A percentile compares a stretch with the other conserved stretches of the same genome.
Conservation (phyloP, 2,797 vertebrate genomes). For the Xenops minutus region DNA sequence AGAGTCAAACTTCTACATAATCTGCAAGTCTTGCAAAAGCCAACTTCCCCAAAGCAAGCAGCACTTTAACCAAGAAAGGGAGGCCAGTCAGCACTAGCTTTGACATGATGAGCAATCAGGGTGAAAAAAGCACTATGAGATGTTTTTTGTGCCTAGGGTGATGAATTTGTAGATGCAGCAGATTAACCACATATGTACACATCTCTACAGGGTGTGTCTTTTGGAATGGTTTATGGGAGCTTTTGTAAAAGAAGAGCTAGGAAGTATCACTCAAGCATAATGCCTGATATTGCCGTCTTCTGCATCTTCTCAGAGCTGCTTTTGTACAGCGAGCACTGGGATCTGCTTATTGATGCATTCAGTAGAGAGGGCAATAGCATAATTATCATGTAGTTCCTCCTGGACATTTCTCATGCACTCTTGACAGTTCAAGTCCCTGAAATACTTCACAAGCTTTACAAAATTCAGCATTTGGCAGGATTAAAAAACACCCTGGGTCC, state of each 20-base stretch:
- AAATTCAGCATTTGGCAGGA: background rate
- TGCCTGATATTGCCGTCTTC: background rate
- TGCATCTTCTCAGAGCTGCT: background rate
- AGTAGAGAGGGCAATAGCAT: background rate
- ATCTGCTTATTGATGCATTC: background rate
- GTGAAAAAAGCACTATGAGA: background rate
- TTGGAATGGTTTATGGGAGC: background rate
- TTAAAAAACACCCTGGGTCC: background rate
- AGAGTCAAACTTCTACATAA: background rate
- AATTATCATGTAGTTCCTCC: background rate
- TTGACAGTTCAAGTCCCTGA: background rate
- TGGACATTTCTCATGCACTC: background rate
- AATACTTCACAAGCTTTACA: background rate
- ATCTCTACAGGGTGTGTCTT: background rate
- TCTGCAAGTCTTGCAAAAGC: slow-evolving; percentile 23
- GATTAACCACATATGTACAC: background rate
- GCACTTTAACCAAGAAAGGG: background rate
- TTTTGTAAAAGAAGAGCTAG: background rate
- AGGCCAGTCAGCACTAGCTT: slow-evolving; percentile 17
- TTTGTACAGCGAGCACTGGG: background rate
- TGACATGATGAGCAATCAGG: background rate
- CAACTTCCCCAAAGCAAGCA: slow-evolving; percentile 1
- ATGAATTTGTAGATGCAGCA: background rate
- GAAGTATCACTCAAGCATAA: background rate
- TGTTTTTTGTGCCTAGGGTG: background rate